A percentile compares a stretch with the other conserved stretches of the same genome.
Evolutionary conservation across 2,113 vertebrate species (phyloP).

Genomic region (Paracanthobrama guichenoti): DNA sequence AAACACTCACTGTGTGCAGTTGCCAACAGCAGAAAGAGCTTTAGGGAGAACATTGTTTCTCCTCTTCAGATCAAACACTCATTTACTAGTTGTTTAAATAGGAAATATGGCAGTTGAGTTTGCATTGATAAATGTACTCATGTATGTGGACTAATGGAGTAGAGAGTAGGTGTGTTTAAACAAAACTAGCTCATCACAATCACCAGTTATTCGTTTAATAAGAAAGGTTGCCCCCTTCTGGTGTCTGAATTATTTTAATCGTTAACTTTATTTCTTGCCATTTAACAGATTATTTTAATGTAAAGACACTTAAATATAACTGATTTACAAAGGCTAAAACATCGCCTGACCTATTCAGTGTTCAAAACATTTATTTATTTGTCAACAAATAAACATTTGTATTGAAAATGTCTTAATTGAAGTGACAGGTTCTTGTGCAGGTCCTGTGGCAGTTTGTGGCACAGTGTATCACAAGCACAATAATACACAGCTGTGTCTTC

Average conservation of each 20-base stretch:
- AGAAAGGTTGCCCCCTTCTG: background rate
- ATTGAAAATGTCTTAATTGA: too few relatives aligned
- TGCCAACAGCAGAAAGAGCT: constrained; percentile 25
- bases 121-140: background rate
- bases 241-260: background rate
- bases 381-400: too few relatives aligned
- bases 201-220: background rate
- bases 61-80: background rate
- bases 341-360: background rate
- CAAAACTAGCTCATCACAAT: background rate
- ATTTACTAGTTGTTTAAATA: background rate
- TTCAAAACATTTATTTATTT: background rate
- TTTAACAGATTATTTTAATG: background rate
- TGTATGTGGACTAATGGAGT: background rate
- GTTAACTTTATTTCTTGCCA: background rate
- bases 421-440: background rate
- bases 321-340: background rate
- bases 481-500: constrained; percentile 54
- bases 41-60: constrained; percentile 28
- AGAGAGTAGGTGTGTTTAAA: background rate
- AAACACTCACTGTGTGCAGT: constrained; percentile 28
- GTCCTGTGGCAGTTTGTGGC: background rate
- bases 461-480: background rate
- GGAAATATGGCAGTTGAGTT: background rate
- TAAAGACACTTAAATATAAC: background rate